Evolutionary conservation across 2,797 vertebrate genomes (phyloP).

Genomic region (Danio tinwini): DNA sequence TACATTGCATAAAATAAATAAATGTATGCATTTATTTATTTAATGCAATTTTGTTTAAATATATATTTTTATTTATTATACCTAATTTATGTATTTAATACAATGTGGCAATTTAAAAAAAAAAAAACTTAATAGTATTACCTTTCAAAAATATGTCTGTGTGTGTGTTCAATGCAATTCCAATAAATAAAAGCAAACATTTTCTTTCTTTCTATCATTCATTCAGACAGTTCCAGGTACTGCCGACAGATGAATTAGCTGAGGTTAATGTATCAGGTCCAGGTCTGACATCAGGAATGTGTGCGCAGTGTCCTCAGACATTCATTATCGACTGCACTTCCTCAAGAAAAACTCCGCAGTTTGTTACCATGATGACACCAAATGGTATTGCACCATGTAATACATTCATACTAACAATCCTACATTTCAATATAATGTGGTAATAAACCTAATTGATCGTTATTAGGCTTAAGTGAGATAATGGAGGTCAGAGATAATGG

Average conservation of each 20-base stretch:
- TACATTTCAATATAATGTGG: neutral
- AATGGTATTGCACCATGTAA: slow-evolving; percentile 21
- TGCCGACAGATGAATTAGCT: slow-evolving; percentile 22
- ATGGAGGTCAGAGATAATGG: slow-evolving; percentile 11
- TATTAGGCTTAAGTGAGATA: slow-evolving; percentile 11
- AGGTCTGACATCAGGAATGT: slow-evolving; percentile 34
- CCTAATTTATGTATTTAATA: too few relatives aligned
- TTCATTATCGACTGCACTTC: slow-evolving; percentile 11
- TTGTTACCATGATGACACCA: slow-evolving; percentile 16
- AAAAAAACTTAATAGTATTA: too few relatives aligned
- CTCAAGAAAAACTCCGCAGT: slow-evolving; percentile 25
- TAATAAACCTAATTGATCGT: neutral
- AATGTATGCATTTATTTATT: too few relatives aligned
- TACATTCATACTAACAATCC: neutral
- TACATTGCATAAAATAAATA: too few relatives aligned
- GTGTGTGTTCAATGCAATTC: too few relatives aligned
- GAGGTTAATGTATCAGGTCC: slow-evolving; percentile 3
- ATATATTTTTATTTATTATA: too few relatives aligned
- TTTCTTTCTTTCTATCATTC: neutral
- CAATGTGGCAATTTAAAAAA: too few relatives aligned
- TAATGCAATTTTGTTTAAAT: too few relatives aligned
- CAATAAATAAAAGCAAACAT: too few relatives aligned
- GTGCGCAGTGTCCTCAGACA: slow-evolving; percentile 26
- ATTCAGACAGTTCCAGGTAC: slow-evolving; percentile 38
- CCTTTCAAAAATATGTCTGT: too few relatives aligned